Evolutionary conservation across 2,888 invertebrate species (phyloP).

Genomic region (Elgonia sp.): DNA sequence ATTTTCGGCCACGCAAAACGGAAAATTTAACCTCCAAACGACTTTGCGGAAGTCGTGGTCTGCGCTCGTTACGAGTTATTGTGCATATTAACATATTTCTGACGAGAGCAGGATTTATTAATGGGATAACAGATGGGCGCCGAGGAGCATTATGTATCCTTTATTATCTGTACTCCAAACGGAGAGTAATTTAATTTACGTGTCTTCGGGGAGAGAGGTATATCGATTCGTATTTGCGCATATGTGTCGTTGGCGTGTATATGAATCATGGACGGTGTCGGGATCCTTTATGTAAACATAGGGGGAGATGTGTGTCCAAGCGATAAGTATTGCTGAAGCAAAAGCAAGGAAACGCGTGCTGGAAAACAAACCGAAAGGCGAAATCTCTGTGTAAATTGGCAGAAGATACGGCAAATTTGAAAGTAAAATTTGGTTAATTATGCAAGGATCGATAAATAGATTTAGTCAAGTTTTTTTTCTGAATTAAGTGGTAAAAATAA

Average conservation of each 20-base stretch:
- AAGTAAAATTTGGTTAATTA: background rate
- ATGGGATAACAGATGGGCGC: constrained; percentile 50
- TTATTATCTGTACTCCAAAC: constrained; percentile 51
- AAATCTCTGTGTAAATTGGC: background rate
- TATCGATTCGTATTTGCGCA: constrained; percentile 54
- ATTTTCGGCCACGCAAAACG: too few species aligned
- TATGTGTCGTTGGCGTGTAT: constrained; percentile 17
- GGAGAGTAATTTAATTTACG: constrained; percentile 52
- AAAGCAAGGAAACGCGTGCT: background rate
- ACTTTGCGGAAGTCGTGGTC: constrained; percentile 2
- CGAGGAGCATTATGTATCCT: constrained; percentile 45
- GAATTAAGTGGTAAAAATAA: too few species aligned
- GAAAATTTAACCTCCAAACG: background rate
- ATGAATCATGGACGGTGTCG: constrained; percentile 41
- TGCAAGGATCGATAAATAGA: too few species aligned
- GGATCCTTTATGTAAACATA: constrained; percentile 44
- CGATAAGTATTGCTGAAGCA: constrained; percentile 32
- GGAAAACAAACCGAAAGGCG: constrained; percentile 2
- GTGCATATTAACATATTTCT: constrained; percentile 28
- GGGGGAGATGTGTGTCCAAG: constrained; percentile 37
- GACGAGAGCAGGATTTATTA: constrained; percentile 42
- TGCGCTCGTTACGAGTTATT: background rate
- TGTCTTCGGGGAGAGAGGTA: constrained; percentile 46
- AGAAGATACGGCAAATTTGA: background rate
- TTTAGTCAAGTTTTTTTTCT: too few species aligned